Percentiles rank a stretch among this genome's conserved stretches.
Evolutionary conservation across 2,888 invertebrate genomes (phyloP).

Genomic region (Drosophila merina): DNA sequence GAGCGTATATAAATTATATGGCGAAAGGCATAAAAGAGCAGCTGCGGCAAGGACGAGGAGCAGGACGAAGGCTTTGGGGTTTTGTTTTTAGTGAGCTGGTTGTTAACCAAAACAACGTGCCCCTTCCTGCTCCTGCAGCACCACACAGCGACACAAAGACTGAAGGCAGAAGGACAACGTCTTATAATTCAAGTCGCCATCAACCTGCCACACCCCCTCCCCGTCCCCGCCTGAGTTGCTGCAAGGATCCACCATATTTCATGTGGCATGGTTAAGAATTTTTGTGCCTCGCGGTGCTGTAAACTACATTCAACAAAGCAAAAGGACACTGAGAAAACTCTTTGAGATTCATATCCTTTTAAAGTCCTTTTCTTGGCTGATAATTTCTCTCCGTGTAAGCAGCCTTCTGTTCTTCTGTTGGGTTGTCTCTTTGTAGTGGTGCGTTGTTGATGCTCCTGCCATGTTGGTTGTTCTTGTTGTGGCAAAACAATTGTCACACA

Average conservation of each 20-base stretch:
- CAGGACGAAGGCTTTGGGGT: not conserved
- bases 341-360: too few species aligned
- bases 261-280: slow-evolving; percentile 74
- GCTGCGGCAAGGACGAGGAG: slow-evolving; percentile 8
- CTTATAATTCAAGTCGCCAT: slow-evolving; percentile 53
- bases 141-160: slow-evolving; percentile 29
- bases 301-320: slow-evolving; percentile 48
- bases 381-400: not conserved
- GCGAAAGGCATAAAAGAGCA: slow-evolving; percentile 64
- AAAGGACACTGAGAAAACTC: slow-evolving; percentile 8
- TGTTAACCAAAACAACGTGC: slow-evolving; percentile 18
- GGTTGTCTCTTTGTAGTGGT: slow-evolving; percentile 26
- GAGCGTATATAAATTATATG: slow-evolving; percentile 56
- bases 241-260: slow-evolving; percentile 50
- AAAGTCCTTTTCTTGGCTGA: too few species aligned
- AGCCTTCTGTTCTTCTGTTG: slow-evolving; percentile 9
- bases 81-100: slow-evolving; percentile 31
- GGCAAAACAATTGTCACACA: slow-evolving; percentile 61
- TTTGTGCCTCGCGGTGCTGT: slow-evolving; percentile 63
- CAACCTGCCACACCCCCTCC: too few species aligned
- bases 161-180: slow-evolving; percentile 62
- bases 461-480: slow-evolving; percentile 29
- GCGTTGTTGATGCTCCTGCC: slow-evolving; percentile 7
- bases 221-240: too few species aligned
- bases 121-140: not conserved